Evolutionary conservation across 1,140 invertebrate species (phyloP), one percentile per base, ranked within the genome.

Genomic region (Megalopta genalis): DNA sequence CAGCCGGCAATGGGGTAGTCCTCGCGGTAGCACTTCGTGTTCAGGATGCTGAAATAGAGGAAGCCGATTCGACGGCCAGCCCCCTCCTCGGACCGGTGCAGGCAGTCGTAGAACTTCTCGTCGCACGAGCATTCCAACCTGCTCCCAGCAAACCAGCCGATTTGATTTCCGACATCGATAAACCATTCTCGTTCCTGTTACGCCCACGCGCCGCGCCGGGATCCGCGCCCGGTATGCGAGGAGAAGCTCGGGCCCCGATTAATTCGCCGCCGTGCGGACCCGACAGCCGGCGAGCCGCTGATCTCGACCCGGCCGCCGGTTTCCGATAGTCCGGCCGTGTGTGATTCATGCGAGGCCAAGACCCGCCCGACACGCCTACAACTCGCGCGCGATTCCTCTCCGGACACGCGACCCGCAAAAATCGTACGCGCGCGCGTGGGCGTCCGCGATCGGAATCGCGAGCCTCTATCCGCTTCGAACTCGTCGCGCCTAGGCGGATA

Each of bases 51-150:
- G 88, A 97, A 97, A 90, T 96, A 97, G 46, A 95, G 87, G 16
- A 91, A 91, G 10, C 96, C 96, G 32, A 97, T 90, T n/a, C 93
- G 92, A 12, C 88, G 91, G 10, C 95, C 93, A 0, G 92, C 88
- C 39, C 85, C 80, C 62, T 93, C 92, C 76, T 93, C 87, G 0
- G 94, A 93, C 0, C 86, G 87, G 77, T 93, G 93, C 67, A 97
- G 92, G 86, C 96, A 97, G 66, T 93, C 89, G 67, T 95, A 93
- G 87, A 97, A 97, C 79, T 93, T 91, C 67, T 95, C 93, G 88
- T 97, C 96, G 88, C 96, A 97, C 10, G 93, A 90, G 83, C 96
- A 97, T 83, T 94, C 93, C 23, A 96, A 90, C 80, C 94, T 52
- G 49, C 49, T 25, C 49, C 8, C 32, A 49, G 18, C 52, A 25